phyloP scores from a whole-genome alignment of 2,113 vertebrate species.

The Zosterops hypoxanthus region DNA sequence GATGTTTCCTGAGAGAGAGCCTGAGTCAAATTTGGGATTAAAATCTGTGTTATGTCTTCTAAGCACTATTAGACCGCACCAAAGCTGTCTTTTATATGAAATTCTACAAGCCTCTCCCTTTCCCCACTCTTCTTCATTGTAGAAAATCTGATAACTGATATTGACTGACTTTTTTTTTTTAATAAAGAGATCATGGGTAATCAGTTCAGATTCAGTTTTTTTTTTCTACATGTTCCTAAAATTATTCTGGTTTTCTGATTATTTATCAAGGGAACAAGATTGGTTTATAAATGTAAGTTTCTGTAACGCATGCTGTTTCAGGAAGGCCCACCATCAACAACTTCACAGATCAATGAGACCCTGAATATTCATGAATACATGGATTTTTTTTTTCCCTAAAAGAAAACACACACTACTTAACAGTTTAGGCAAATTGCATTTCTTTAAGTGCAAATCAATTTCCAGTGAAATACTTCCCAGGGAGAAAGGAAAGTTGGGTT shows the following conservation, averaged over 20 bases:
- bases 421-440: neutral
- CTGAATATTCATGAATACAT: neutral
- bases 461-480: neutral
- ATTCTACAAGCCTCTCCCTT: neutral
- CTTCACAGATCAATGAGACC: neutral
- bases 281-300: neutral
- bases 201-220: neutral
- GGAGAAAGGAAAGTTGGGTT: neutral
- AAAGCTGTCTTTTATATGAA: neutral
- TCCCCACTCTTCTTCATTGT: neutral
- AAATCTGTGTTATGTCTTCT: neutral
- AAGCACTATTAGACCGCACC: neutral
- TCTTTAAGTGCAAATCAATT: neutral
- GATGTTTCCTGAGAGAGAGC: neutral
- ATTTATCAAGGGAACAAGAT: neutral
- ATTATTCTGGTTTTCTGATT: conserved; percentile 16
- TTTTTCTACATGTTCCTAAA: conserved; percentile 21
- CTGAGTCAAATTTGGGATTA: neutral
- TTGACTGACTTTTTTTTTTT: neutral
- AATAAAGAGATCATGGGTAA: neutral
- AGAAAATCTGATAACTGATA: conserved; percentile 25
- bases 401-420: neutral
- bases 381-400: neutral
- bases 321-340: neutral
- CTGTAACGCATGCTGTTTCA: neutral